phyloP scores from a whole-genome alignment of 2,797 vertebrate genomes.

The Macrochelys suwanniensis region DNA sequence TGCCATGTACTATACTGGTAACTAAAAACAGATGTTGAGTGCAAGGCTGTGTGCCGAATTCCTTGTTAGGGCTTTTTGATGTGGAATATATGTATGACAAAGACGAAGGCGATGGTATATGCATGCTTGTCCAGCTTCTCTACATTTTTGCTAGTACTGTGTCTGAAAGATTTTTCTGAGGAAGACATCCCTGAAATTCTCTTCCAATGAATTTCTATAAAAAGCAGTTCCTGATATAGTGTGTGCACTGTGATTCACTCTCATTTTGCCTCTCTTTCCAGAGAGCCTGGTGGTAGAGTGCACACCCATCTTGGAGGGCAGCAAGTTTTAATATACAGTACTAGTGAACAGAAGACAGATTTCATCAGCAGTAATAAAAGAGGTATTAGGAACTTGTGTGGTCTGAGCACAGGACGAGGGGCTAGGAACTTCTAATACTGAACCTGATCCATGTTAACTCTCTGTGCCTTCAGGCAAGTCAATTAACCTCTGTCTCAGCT shows the following conservation, averaged over 20 bases:
- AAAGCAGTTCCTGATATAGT: not conserved
- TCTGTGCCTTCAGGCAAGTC: not conserved
- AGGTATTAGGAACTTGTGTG: not conserved
- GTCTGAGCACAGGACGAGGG: not conserved
- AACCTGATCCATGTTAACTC: not conserved
- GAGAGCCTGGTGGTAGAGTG: not conserved
- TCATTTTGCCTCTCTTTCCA: conserved; percentile 29
- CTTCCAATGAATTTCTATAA: not conserved
- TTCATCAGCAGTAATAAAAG: not conserved
- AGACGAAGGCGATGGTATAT: not conserved
- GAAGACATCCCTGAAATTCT: not conserved
- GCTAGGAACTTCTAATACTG: not conserved
- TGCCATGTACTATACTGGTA: conserved; percentile 21
- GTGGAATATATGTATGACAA: not conserved
- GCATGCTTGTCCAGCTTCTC: not conserved
- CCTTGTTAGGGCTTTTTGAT: not conserved
- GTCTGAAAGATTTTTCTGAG: not conserved
- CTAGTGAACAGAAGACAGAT: not conserved
- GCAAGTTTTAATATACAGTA: not conserved
- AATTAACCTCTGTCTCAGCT: not conserved
- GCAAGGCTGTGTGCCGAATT: not conserved
- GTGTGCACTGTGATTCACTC: not conserved
- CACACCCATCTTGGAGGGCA: conserved; percentile 9
- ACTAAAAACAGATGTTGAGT: conserved; percentile 51
- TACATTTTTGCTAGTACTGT: not conserved